A percentile compares a stretch with the other conserved stretches of the same genome.
Conservation (phyloP, 2,797 vertebrate species). For the Gymnothorax reevesii region DNA sequence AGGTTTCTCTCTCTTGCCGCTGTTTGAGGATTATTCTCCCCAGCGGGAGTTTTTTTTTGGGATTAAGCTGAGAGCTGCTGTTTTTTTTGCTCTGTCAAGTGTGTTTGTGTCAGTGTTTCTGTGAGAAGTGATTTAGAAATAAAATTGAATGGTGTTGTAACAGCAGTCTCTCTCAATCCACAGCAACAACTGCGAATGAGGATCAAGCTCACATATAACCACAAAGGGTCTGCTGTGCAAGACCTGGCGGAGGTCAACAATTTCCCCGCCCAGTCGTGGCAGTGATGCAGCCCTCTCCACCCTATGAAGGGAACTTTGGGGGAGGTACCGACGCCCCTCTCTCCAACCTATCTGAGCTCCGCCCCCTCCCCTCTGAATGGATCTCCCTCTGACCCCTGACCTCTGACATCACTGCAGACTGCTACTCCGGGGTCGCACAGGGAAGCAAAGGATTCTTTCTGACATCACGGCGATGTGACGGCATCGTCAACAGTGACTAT, state of each 20-base stretch:
- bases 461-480: conserved; percentile 62
- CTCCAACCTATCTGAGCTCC: conserved; percentile 25
- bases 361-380: conserved; percentile 51
- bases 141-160: no score
- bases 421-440: conserved; percentile 80
- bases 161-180: conserved; percentile 3
- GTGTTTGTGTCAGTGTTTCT: no score
- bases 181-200: conserved; percentile 99
- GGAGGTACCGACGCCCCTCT: neutral
- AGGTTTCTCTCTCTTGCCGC: no score
- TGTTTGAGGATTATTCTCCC: no score
- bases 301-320: conserved; percentile 30
- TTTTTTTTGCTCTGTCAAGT: no score
- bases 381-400: conserved; percentile 49
- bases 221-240: conserved; percentile 96
- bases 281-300: conserved; percentile 75
- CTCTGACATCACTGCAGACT: conserved; percentile 68
- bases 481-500: conserved; percentile 55
- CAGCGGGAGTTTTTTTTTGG: no score
- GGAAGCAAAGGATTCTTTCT: conserved; percentile 66
- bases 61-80: no score
- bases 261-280: conserved; percentile 98
- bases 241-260: conserved; percentile 99
- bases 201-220: conserved; percentile 98
- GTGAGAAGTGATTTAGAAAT: no score